Base-by-base conservation (phyloP, 64 coral and sea anemone genomes). In the Stylophora pistillata region DNA sequence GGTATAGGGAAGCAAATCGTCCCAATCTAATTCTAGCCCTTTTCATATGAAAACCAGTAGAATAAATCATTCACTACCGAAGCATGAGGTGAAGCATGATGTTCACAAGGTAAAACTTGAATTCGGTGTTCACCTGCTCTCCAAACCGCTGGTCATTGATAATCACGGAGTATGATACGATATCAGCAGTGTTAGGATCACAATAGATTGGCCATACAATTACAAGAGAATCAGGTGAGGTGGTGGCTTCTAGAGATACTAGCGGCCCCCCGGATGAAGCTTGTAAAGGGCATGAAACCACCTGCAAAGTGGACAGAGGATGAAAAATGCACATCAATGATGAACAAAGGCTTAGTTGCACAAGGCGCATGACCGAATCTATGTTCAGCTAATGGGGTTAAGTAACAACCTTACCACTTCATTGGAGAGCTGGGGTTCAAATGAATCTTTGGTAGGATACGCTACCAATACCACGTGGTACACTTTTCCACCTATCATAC, bases 391-490 rank as follows among this genome's bases (percentile, higher is more conserved):
- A 47, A 4, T 7, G 37, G 0, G 7, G 37, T 47, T 4, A 7
- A 47, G 37, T 47, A 47, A 47, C 3, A 47, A 47, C 7, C 86
- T 63, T 89, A 96, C 95, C 91, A 90, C 85, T 82, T 96, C 87
- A 33, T 96, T 96, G 3, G 95, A 93, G 29, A 96, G 47, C 53
- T 93, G 95, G 13, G 95, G 95, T 56, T 64, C 73, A 72, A 81
- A 96, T 21, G 78, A 76, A 9, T 93, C 87, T 30, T 81, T 68
- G 53, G 73, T 63, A 33, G 95, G 74, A 23, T 87, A 93, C 68
- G 90, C 95, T 1, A 89, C 95, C 32, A 93, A 68, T 9, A 90
- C 87, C 87, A 90, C 76, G 82, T 93, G 95, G 79, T 96, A 96
- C 10, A 31, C 59, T 34, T 90, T 96, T 31, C 91, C 91, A 61